phyloP scores from a whole-genome alignment of 2,797 vertebrate species.

The Thunnus albacares region DNA sequence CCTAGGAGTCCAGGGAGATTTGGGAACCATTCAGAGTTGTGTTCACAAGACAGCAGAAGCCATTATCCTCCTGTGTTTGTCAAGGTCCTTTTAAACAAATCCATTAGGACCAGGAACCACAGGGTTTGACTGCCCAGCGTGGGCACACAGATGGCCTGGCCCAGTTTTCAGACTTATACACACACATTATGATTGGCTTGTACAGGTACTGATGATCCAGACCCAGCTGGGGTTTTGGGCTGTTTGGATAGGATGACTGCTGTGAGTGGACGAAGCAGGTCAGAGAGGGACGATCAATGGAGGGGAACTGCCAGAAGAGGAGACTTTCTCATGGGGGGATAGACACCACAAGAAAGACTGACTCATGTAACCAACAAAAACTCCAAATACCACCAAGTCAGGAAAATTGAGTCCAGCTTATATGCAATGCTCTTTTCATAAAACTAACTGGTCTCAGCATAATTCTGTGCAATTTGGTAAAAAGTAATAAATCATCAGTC shows the following conservation, averaged over 20 bases:
- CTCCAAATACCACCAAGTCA: slow-evolving; percentile 45
- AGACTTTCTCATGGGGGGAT: slow-evolving; percentile 46
- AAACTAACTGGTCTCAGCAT: slow-evolving; percentile 10
- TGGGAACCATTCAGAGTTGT: slow-evolving; percentile 73
- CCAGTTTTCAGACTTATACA: slow-evolving; percentile 34
- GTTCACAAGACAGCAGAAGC: slow-evolving; percentile 60
- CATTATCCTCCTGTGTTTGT: slow-evolving; percentile 80
- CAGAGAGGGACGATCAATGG: slow-evolving; percentile 31
- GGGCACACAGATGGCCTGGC: slow-evolving; percentile 70
- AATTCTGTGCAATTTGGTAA: slow-evolving; percentile 5
- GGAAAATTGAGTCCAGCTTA: slow-evolving; percentile 15
- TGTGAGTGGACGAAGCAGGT: slow-evolving; percentile 32
- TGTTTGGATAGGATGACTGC: slow-evolving; percentile 60
- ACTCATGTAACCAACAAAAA: slow-evolving; percentile 49
- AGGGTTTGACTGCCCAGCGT: slow-evolving; percentile 57
- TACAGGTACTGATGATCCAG: slow-evolving; percentile 66
- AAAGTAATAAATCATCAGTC: slow-evolving; percentile 5
- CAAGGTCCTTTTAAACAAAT: slow-evolving; percentile 78
- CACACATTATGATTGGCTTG: slow-evolving; percentile 54
- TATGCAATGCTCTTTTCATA: background rate
- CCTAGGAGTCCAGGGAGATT: slow-evolving; percentile 73
- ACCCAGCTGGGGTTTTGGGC: slow-evolving; percentile 38
- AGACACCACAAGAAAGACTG: slow-evolving; percentile 36
- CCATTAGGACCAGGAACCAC: slow-evolving; percentile 71
- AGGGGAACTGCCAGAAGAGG: slow-evolving; percentile 41